Evolutionary conservation across 2,888 invertebrate genomes (phyloP), one percentile per base, ranked within the genome.

Genomic region (Xestobium rufovillosum): DNA sequence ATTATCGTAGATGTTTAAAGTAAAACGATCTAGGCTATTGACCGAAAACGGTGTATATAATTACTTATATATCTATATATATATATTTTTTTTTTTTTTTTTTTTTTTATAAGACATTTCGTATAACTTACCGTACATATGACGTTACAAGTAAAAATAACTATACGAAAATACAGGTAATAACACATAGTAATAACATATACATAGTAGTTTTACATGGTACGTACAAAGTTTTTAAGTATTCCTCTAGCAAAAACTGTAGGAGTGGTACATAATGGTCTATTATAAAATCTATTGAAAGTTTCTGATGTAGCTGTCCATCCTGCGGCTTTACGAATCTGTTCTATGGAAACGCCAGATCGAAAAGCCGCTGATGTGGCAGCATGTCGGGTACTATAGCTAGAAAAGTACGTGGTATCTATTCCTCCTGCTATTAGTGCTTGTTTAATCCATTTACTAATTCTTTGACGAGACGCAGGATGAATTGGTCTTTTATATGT

Each of bases 241-340:
- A 19, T n/a, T 19, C 23, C 23, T 19, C n/a, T 19, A 19, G 23
- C 23, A 19, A 19, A 19, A 19, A 19, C 23, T 19, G 23, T 19
- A 8, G 23, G n/a, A 8, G n/a, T 8, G n/a, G 23, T 19, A 19
- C 6, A 8, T 19, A 36, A 9, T 11, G 26, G 26, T 34, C 14
- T 34, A 28, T 34, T 34, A 14, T 34, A 34, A 17, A 23, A 29
- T n/a, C 11, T 45, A 6, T 39, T 42, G 23, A 47, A 49, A 1
- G 36, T 42, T 10, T 34, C 11, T 3, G 47, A 45, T n/a, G 19
- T 26, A 9, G 26, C 6, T 3, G 45, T 38, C 47, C 47, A 47
- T 10, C 45, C 47, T n/a, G 45, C 45, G 15, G 41, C 44, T 4
- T 32, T 40, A n/a, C 31, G 37, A 4, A 49, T 47, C 1, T 26